Conservation (phyloP, 1,140 invertebrate species). For the Drosophila cardini region DNA sequence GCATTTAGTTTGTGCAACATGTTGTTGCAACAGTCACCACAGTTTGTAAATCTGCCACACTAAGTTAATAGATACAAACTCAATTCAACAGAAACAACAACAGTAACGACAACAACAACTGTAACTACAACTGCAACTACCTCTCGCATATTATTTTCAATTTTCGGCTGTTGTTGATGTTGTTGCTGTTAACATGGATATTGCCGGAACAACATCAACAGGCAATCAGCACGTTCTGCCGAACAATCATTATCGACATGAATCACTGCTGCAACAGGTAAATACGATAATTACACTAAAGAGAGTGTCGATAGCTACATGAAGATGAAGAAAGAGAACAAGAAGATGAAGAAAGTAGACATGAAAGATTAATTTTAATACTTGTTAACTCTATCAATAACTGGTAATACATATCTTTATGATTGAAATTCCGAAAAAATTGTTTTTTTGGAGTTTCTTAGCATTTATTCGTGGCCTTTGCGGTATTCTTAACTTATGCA, state of each 20-base stretch:
- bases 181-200: slow-evolving; percentile 72
- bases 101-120: slow-evolving; percentile 21
- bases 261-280: slow-evolving; percentile 83
- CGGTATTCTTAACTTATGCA: no score
- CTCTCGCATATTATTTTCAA: slow-evolving; percentile 22
- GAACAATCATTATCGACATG: slow-evolving; percentile 84
- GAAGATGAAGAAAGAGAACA: no score
- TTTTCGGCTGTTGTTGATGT: slow-evolving; percentile 22
- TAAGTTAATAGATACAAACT: slow-evolving; percentile 19
- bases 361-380: slow-evolving; percentile 1
- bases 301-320: slow-evolving; percentile 25
- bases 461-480: no score
- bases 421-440: no score
- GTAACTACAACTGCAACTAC: not conserved
- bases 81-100: slow-evolving; percentile 3
- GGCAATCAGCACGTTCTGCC: slow-evolving; percentile 82
- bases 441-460: no score
- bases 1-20: slow-evolving; percentile 56
- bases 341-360: not conserved
- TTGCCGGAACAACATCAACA: slow-evolving; percentile 60
- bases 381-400: not conserved
- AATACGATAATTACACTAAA: slow-evolving; percentile 50
- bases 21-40: slow-evolving; percentile 32
- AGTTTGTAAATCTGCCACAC: slow-evolving; percentile 12
- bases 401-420: not conserved